These are phyloP conservation scores for Vanessa atalanta DNA, from an alignment of 1,140 invertebrate genomes.

Conservation along the genomic window DNA sequence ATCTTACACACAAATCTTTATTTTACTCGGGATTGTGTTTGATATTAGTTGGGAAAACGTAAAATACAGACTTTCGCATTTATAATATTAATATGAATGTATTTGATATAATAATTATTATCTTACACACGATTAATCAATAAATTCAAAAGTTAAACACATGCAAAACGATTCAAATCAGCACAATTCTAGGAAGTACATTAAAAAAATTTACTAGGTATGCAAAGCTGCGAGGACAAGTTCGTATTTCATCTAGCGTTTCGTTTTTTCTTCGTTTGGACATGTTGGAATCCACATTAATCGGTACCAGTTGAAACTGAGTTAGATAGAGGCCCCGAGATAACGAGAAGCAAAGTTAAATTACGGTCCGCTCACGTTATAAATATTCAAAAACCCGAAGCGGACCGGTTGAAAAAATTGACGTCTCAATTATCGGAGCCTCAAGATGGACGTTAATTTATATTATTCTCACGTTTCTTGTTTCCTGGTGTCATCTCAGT, in stretches of 20 bases:
- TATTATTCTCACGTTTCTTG: constrained; percentile 76
- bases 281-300: constrained; percentile 54
- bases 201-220: background rate
- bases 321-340: constrained; percentile 61
- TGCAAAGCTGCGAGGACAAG: background rate
- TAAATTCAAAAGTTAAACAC: no score
- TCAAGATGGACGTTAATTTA: constrained; percentile 60
- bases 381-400: constrained; percentile 71
- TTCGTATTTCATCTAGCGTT: constrained; percentile 20
- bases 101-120: no score
- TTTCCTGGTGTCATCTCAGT: constrained; percentile 63
- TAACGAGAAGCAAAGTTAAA: constrained; percentile 73
- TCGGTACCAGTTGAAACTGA: constrained; percentile 52
- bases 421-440: constrained; percentile 76
- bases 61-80: no score
- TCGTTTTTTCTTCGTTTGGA: constrained; percentile 39
- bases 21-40: no score
- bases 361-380: constrained; percentile 70
- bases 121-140: no score
- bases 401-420: constrained; percentile 67
- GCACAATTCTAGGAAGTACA: background rate
- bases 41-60: no score
- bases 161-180: background rate
- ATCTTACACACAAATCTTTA: no score
- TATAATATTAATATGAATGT: no score